A percentile compares a stretch with the other conserved stretches of the same genome.
Conservation (phyloP, 1,140 invertebrate species). For the Tetramorium alpestre region DNA sequence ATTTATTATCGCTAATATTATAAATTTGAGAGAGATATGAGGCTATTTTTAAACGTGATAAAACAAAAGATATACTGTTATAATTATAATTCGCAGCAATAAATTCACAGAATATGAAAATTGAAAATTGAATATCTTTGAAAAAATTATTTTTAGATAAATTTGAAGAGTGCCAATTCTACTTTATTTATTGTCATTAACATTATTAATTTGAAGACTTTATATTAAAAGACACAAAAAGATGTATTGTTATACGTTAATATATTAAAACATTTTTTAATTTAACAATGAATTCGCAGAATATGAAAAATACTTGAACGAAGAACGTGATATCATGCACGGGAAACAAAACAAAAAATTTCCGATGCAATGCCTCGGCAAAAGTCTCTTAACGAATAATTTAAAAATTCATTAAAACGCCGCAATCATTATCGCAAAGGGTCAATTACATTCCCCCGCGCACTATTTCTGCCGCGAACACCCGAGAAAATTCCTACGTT, state of each 20-base stretch:
- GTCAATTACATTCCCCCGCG: constrained; percentile 20
- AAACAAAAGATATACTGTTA: no score
- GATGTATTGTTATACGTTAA: neutral
- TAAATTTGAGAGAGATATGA: neutral
- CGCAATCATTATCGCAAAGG: neutral
- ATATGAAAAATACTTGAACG: neutral
- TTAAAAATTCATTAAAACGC: neutral
- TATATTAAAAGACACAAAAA: neutral
- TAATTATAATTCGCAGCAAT: no score
- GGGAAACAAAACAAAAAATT: neutral
- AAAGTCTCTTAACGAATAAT: neutral
- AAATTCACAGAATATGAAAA: no score
- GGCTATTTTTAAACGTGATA: no score
- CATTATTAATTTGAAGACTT: neutral
- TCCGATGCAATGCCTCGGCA: neutral
- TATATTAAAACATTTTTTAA: neutral
- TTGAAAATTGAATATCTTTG: neutral
- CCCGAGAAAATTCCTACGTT: constrained; percentile 57
- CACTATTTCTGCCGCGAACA: neutral
- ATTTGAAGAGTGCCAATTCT: neutral
- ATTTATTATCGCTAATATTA: neutral
- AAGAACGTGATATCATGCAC: neutral
- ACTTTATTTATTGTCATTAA: neutral
- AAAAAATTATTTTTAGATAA: neutral
- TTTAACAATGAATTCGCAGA: neutral